Percentiles rank a stretch among this genome's conserved stretches.
Evolutionary conservation across 2,888 invertebrate genomes (phyloP).

Genomic region (Tipula helvola): DNA sequence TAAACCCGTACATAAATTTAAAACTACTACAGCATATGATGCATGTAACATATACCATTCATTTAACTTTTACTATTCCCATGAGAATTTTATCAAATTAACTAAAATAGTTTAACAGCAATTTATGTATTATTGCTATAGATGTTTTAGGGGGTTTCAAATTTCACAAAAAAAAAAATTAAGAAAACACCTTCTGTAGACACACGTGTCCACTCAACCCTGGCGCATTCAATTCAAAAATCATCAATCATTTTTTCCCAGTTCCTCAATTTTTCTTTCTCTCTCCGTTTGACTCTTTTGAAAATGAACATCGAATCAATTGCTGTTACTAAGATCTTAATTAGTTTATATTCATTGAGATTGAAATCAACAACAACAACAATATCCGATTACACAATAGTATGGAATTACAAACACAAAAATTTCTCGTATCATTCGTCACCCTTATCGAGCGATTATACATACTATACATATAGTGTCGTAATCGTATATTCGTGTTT

Average conservation of each 20-base stretch:
- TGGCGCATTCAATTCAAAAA: neutral
- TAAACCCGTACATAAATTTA: neutral
- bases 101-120: neutral
- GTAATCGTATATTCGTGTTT: neutral
- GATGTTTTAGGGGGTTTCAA: neutral
- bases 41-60: neutral
- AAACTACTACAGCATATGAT: neutral
- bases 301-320: neutral
- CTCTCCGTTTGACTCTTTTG: neutral
- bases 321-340: neutral
- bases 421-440: constrained; percentile 7
- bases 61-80: neutral
- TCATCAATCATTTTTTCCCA: neutral
- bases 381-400: constrained; percentile 7
- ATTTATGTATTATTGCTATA: neutral
- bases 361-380: neutral
- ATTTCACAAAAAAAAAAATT: neutral
- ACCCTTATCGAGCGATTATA: constrained; percentile 5
- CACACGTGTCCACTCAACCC: neutral
- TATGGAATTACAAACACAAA: neutral
- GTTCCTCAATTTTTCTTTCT: neutral
- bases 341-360: constrained; percentile 4
- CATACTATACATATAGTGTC: neutral
- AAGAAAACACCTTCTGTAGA: neutral
- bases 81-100: neutral